These are phyloP conservation scores for Proteles cristata DNA, from an alignment of 2,113 vertebrate species.

Conservation along the genomic window DNA sequence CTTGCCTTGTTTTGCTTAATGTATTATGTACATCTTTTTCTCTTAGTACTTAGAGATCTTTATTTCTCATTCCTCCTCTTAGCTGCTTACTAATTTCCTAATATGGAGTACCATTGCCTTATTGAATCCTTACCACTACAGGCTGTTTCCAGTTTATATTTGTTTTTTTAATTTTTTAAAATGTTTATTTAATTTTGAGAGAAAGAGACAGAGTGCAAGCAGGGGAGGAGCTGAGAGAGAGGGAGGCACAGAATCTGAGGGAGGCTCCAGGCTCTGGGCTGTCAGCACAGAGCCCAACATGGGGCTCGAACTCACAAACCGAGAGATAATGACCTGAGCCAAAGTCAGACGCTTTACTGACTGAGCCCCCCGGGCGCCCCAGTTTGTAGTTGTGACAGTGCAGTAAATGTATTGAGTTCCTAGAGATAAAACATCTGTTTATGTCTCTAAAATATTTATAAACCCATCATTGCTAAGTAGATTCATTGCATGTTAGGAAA, in stretches of 20 bases:
- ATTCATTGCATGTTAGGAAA: background rate
- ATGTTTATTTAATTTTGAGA: no score
- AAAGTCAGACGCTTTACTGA: no score
- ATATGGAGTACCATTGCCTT: constrained; percentile 18
- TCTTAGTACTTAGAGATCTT: background rate
- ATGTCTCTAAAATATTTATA: constrained; percentile 38
- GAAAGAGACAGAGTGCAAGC: no score
- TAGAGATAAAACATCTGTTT: background rate
- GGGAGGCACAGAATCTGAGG: no score
- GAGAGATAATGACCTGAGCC: no score
- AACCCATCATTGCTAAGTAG: constrained; percentile 10
- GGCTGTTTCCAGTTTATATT: constrained; percentile 27
- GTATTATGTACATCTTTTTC: background rate
- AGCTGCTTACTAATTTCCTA: constrained; percentile 25
- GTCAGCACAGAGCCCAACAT: no score
- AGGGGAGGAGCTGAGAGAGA: no score
- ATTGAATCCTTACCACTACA: constrained; percentile 34
- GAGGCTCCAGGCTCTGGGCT: no score
- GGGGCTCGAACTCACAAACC: no score
- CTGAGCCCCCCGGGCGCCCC: no score
- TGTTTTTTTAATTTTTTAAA: background rate
- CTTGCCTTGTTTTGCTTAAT: constrained; percentile 29
- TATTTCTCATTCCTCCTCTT: background rate
- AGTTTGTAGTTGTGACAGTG: constrained; percentile 38
- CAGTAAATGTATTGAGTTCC: constrained; percentile 41